Conservation (phyloP, 2,113 vertebrate species). For the Phylloscopus trochilus region DNA sequence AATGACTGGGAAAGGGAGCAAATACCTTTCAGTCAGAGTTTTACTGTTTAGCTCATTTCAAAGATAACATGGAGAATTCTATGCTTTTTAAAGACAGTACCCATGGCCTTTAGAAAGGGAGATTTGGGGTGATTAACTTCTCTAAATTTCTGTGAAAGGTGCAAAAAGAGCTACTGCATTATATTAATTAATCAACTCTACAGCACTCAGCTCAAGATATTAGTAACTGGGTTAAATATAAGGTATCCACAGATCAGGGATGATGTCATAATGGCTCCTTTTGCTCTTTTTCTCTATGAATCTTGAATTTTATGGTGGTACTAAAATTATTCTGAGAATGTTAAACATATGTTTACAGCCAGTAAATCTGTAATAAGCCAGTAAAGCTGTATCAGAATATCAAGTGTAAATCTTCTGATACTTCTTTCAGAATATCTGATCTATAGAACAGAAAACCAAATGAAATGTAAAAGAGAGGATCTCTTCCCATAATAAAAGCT, state of each 20-base stretch:
- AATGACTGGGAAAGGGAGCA: background rate
- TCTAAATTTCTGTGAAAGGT: background rate
- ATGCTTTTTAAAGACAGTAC: background rate
- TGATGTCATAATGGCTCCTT: background rate
- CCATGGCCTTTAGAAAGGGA: background rate
- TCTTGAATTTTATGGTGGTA: background rate
- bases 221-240: background rate
- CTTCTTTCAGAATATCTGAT: background rate
- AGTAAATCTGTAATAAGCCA: background rate
- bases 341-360: background rate
- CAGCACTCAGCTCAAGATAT: background rate
- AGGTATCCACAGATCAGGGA: background rate
- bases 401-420: background rate
- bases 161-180: background rate
- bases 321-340: background rate
- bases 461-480: background rate
- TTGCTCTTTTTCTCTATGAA: background rate
- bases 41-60: background rate
- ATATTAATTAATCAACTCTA: background rate
- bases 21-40: background rate
- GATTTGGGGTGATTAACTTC: background rate
- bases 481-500: background rate
- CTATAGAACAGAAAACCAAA: background rate
- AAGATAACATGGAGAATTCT: background rate
- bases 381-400: background rate